A percentile compares a stretch with the other conserved stretches of the same genome.
These are phyloP conservation scores for Spilosoma lubricipeda DNA, from an alignment of 2,888 invertebrate genomes.

Conservation along the genomic window DNA sequence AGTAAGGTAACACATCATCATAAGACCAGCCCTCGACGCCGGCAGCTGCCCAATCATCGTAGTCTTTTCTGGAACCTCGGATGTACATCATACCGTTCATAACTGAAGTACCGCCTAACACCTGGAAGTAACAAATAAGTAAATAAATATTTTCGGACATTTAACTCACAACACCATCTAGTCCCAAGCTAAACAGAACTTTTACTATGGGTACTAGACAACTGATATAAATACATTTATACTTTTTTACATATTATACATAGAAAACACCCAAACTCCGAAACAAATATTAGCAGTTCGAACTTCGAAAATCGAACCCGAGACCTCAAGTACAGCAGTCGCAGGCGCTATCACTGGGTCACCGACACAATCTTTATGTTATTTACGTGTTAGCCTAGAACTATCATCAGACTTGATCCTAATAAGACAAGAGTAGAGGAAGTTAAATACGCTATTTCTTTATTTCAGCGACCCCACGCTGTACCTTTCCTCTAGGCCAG, in stretches of 20 bases:
- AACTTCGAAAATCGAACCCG: too few species aligned
- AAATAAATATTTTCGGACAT: too few species aligned
- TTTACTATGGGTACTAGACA: too few species aligned
- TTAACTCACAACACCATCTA: too few species aligned
- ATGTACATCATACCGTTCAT: slow-evolving; percentile 99
- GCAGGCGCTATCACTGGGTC: too few species aligned
- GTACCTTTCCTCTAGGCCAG: slow-evolving; percentile 94
- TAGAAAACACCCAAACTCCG: too few species aligned
- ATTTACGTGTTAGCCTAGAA: neutral
- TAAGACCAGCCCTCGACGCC: slow-evolving; percentile 97
- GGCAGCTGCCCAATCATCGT: slow-evolving; percentile 93
- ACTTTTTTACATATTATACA: too few species aligned
- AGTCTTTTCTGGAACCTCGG: slow-evolving; percentile 94
- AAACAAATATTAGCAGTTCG: too few species aligned
- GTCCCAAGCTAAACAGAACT: too few species aligned
- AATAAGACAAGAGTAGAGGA: neutral
- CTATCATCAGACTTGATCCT: neutral
- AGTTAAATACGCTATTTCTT: neutral
- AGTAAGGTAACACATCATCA: slow-evolving; percentile 95
- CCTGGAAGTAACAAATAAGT: slow-evolving; percentile 75
- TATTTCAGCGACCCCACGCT: neutral
- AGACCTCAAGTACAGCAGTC: too few species aligned
- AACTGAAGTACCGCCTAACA: slow-evolving; percentile 96
- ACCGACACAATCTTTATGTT: neutral
- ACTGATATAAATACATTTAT: too few species aligned